Percentiles rank a stretch among this genome's conserved stretches.
Conservation (phyloP, 2,888 invertebrate genomes). For the Unio delphinus region DNA sequence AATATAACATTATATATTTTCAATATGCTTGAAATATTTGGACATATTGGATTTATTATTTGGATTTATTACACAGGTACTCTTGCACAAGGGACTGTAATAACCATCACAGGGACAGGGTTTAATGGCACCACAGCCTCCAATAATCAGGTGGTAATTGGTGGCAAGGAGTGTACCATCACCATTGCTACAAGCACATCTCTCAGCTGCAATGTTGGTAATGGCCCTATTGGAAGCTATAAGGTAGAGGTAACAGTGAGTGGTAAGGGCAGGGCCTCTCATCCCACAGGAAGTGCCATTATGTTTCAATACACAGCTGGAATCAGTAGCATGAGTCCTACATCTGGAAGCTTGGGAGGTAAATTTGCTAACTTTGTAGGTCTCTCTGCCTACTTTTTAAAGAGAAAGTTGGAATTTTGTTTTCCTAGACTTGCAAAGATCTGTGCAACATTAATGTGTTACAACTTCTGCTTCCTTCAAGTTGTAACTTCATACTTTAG, state of each 20-base stretch:
- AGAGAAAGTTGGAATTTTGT: too few relatives aligned
- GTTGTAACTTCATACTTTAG: too few relatives aligned
- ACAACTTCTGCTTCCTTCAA: too few relatives aligned
- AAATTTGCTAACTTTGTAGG: too few relatives aligned
- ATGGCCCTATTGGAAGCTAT: slow-evolving; percentile 43
- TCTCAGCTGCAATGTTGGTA: slow-evolving; percentile 50
- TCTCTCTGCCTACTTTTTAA: too few relatives aligned
- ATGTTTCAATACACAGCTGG: slow-evolving; percentile 33
- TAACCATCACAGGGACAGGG: slow-evolving; percentile 55
- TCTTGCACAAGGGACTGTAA: slow-evolving; percentile 26
- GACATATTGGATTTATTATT: too few relatives aligned
- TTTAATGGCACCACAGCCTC: slow-evolving; percentile 35
- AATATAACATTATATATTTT: too few relatives aligned
- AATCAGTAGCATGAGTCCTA: slow-evolving; percentile 29
- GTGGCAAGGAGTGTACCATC: slow-evolving; percentile 48
- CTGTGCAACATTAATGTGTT: too few relatives aligned
- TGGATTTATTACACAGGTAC: too few relatives aligned
- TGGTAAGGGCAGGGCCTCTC: slow-evolving; percentile 33
- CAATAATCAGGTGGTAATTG: slow-evolving; percentile 50
- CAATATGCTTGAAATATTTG: too few relatives aligned
- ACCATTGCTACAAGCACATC: slow-evolving; percentile 34
- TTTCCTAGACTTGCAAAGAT: too few relatives aligned
- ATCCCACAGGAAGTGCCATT: slow-evolving; percentile 22
- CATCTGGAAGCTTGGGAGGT: slow-evolving; percentile 44
- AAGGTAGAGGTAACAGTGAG: slow-evolving; percentile 36